A percentile compares a stretch with the other conserved stretches of the same genome.
Conservation (phyloP, 2,888 invertebrate genomes). For the Zaprionus bogoriensis region DNA sequence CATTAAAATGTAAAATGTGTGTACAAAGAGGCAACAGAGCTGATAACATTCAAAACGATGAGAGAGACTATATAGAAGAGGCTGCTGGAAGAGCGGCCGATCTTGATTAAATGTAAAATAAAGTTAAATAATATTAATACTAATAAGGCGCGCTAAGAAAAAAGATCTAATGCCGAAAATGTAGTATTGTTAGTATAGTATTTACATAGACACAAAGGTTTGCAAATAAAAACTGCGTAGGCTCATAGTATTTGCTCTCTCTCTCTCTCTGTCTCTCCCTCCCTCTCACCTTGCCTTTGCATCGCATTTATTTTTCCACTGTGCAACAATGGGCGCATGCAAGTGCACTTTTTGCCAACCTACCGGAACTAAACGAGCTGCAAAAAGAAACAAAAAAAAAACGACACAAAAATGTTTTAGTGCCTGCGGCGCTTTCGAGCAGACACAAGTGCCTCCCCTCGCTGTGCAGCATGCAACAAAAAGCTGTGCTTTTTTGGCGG, state of each 20-base stretch:
- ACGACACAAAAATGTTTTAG: slow-evolving; percentile 13
- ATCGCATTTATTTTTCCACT: slow-evolving; percentile 7
- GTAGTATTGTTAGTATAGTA: too few relatives aligned
- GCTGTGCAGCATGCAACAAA: slow-evolving; percentile 1
- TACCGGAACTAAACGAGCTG: neutral
- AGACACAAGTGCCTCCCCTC: slow-evolving; percentile 6
- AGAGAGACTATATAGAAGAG: too few relatives aligned
- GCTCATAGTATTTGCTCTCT: neutral
- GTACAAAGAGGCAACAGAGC: too few relatives aligned
- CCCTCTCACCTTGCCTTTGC: neutral
- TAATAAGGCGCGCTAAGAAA: too few relatives aligned
- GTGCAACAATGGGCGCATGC: slow-evolving; percentile 17
- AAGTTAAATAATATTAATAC: too few relatives aligned
- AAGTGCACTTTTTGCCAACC: slow-evolving; percentile 38
- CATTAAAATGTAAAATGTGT: slow-evolving; percentile 39
- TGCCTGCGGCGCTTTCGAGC: slow-evolving; percentile 13
- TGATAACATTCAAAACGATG: too few relatives aligned
- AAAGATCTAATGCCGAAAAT: too few relatives aligned
- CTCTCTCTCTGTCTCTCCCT: neutral
- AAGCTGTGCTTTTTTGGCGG: neutral
- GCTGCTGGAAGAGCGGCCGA: too few relatives aligned
- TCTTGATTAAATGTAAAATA: too few relatives aligned
- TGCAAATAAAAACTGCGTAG: too few relatives aligned
- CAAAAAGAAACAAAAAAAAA: neutral
- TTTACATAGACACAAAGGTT: too few relatives aligned